Base-by-base conservation (phyloP, 1,140 invertebrate species). In the Dreissena rostriformis region DNA sequence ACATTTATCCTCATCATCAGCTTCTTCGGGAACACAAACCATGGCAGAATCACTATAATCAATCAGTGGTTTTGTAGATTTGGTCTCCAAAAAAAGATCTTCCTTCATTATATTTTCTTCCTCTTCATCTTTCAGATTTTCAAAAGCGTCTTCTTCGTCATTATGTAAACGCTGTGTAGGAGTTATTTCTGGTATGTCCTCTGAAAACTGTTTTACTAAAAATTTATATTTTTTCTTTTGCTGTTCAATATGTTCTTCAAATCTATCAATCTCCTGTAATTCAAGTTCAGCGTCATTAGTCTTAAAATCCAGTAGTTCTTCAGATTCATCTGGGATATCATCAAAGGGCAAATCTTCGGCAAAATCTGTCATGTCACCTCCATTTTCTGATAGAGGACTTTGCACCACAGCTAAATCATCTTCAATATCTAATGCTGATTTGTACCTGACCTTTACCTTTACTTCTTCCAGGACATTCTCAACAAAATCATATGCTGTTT, bases 101-200 rank as follows among this genome's bases (percentile, higher is more conserved):
- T 87, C 57, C 15, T 28, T 22, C 10, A 57, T 17, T 51, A 78
- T 78, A 49, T 84, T 73, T 26, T 78, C 61, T 55, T 86, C 77
- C 51, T 78, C 74, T n/a, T 81, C 52, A 57, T 57, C 24, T 66
- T 28, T 81, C 24, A 49, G 19, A 73, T 85, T 55, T 24, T 85
- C 86, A 72, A 85, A 80, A 67, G 65, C 73, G 63, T 94, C 86
- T 85, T 95, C 94, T 74, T 94, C 91, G 86, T 95, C 95, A 39
- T 94, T 94, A 89, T 95, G 95, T 92, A 95, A 94, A 87, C 96
- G 95, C 88, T 96, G 94, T 5, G 96, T 96, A 17, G 96, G 94
- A 88, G 95, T 96, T 74, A 96, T 96, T 89, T 96, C 95, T 26
- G 96, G 96, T 86, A 96, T 95, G 70, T 94, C 93, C 70, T 94